Conservation (phyloP, 2,113 vertebrate genomes). For the Nothobranchius kuhntae region DNA sequence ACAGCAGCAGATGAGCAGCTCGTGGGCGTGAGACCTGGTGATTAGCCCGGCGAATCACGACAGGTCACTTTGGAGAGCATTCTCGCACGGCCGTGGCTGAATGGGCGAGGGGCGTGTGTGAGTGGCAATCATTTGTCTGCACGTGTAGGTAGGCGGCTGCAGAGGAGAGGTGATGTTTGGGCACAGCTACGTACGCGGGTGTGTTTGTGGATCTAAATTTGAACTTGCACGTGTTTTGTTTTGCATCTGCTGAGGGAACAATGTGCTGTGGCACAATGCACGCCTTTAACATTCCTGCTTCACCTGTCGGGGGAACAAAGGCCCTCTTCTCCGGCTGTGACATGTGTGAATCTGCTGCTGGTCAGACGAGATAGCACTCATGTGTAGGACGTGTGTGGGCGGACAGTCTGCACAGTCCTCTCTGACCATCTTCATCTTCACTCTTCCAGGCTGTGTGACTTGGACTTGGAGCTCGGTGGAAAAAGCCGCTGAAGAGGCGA, state of each 20-base stretch:
- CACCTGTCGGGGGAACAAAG: slow-evolving; percentile 65
- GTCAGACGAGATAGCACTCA: slow-evolving; percentile 53
- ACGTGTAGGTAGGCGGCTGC: slow-evolving; percentile 26
- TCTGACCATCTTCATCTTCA: slow-evolving; percentile 36
- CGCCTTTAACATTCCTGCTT: slow-evolving; percentile 59
- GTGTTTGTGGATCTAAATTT: slow-evolving; percentile 52
- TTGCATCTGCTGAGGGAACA: slow-evolving; percentile 45
- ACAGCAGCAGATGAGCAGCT: slow-evolving; percentile 45
- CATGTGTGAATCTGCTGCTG: slow-evolving; percentile 48
- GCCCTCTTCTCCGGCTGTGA: slow-evolving; percentile 40
- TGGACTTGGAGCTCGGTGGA: slow-evolving; percentile 8
- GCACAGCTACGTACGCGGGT: neutral
- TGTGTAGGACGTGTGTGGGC: slow-evolving; percentile 41
- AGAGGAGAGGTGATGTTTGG: slow-evolving; percentile 25
- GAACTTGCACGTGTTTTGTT: slow-evolving; percentile 39
- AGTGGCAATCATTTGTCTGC: slow-evolving; percentile 38
- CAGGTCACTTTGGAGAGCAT: slow-evolving; percentile 36
- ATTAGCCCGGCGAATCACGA: slow-evolving; percentile 43
- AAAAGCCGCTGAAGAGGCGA: slow-evolving; percentile 6
- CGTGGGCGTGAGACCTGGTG: slow-evolving; percentile 56
- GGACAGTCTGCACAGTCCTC: slow-evolving; percentile 41
- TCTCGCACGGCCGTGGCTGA: slow-evolving; percentile 18
- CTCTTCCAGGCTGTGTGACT: slow-evolving; percentile 24
- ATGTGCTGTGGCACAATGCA: slow-evolving; percentile 52
- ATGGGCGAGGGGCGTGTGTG: slow-evolving; percentile 7